Evolutionary conservation across 2,797 vertebrate genomes (phyloP), one percentile per base, ranked within the genome.

Genomic region (Sebastes itinus): DNA sequence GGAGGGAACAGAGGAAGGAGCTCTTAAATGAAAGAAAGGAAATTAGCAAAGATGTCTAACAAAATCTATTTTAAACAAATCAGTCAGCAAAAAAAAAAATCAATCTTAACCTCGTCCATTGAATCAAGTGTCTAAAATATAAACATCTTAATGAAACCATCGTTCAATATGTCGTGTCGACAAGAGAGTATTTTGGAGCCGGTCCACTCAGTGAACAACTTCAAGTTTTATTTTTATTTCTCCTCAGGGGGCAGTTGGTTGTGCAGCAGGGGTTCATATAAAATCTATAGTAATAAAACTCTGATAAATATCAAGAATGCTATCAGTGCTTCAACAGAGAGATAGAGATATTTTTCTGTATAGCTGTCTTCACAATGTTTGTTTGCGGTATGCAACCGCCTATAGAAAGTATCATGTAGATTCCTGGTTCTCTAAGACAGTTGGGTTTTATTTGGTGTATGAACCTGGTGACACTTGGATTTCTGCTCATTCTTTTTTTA

Each of bases 221-320:
- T 46, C 16, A 72, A 64, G 22, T 68, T 81, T 85, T 76, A 75
- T 73, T 83, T 78, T 46, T 74, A 66, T 76, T 70, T 5, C 7
- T 78, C 73, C 77, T 55, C 55, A 0, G 77, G 25, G 73, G 59
- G 10, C 65, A 22, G 6, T 76, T 49, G 16, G 28, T 58, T 80
- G 55, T 18, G 49, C 32, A 58, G 64, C 69, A 71, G 9, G 35
- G 35, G 33, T 72, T 82, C 7, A 9, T 74, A 75, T 77, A 23
- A 67, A 70, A 60, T 70, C 7, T 63, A 32, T n/a, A 14, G 16
- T 65, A 18, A 68, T 20, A 27, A 60, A 66, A 69, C 67, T 12
- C 6, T 52, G 3, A 49, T 2, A 28, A 66, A 66, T 66, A n/a
- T 28, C 14, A 42, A 69, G 9, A 25, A 46, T 32, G 25, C 27